phyloP scores from a whole-genome alignment of 2,797 vertebrate species.

The Fratercula arctica region DNA sequence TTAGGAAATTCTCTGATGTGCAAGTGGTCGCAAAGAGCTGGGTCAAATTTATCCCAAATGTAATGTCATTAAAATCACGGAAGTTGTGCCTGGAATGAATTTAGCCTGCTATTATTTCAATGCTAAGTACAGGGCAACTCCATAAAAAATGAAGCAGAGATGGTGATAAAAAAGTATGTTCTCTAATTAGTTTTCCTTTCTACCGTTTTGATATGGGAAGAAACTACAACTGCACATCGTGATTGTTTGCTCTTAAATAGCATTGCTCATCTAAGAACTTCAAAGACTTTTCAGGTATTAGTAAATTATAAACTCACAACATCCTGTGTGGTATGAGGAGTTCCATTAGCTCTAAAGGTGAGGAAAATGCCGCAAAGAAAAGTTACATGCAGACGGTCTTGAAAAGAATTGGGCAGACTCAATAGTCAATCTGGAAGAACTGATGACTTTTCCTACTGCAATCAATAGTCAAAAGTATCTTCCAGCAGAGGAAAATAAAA shows the following conservation, averaged over 20 bases:
- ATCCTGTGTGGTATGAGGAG: not conserved
- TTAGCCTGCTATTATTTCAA: not conserved
- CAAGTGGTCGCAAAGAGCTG: not conserved
- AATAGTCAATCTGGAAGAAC: not conserved
- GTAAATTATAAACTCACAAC: not conserved
- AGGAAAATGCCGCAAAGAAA: not conserved
- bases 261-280: not conserved
- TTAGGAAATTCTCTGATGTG: not conserved
- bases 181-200: conserved; percentile 48
- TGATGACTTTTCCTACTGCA: not conserved
- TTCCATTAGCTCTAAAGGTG: not conserved
- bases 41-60: not conserved
- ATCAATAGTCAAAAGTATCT: conserved; percentile 39
- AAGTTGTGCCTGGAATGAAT: not conserved
- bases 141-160: conserved; percentile 22
- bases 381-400: not conserved
- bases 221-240: not conserved
- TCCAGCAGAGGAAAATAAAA: conserved; percentile 64
- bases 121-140: not conserved
- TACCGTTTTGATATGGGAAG: conserved; percentile 41
- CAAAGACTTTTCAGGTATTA: not conserved
- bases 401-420: not conserved
- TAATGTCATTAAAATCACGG: not conserved
- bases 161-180: conserved; percentile 32
- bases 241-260: not conserved